Evolutionary conservation across 2,888 invertebrate species (phyloP).

Genomic region (Merodon equestris): DNA sequence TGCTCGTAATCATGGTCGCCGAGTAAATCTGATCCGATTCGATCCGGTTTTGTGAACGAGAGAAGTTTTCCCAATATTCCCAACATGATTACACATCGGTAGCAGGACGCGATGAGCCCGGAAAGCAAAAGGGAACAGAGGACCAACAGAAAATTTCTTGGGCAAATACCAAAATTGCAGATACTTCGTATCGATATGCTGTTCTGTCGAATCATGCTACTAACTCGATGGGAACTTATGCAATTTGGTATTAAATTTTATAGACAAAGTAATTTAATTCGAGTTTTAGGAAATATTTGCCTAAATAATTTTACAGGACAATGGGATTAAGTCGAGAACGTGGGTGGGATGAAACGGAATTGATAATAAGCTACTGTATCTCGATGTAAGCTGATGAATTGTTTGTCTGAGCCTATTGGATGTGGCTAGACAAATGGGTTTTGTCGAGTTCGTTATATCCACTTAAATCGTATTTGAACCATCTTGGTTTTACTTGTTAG

Average conservation of each 20-base stretch:
- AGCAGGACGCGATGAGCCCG: constrained; percentile 5
- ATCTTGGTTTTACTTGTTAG: too few species aligned
- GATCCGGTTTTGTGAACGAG: constrained; percentile 26
- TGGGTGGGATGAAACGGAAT: neutral
- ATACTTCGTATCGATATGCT: too few species aligned
- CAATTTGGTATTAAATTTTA: constrained; percentile 46
- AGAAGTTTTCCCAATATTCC: constrained; percentile 15
- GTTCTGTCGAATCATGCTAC: too few species aligned
- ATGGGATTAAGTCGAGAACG: neutral
- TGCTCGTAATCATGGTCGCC: neutral
- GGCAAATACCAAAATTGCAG: constrained; percentile 13
- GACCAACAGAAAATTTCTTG: constrained; percentile 20
- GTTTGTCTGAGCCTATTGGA: neutral
- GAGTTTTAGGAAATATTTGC: constrained; percentile 30
- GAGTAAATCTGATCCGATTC: constrained; percentile 14
- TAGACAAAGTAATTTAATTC: constrained; percentile 31
- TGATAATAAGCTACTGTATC: neutral
- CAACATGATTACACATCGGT: constrained; percentile 10
- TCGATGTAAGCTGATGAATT: neutral
- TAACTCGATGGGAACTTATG: constrained; percentile 37
- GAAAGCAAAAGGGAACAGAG: too few species aligned
- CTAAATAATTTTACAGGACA: constrained; percentile 41
- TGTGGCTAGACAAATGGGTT: neutral
- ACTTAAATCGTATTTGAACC: too few species aligned
- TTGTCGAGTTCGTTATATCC: too few species aligned